phyloP scores from a whole-genome alignment of 2,888 invertebrate species.

The Hipparchia semele region DNA sequence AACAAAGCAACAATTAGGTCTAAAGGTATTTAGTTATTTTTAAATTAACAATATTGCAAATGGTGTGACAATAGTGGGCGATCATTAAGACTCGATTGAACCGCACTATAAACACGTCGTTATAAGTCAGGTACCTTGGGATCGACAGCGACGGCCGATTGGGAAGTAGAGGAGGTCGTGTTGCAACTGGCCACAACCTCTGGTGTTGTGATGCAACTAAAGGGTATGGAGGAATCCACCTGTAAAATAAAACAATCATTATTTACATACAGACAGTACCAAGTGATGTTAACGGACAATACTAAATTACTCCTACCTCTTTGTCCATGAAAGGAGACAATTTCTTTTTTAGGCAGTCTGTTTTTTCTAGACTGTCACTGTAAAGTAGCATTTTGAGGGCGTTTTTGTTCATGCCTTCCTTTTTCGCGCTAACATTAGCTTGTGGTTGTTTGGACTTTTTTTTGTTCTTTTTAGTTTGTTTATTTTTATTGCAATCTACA shows the following conservation, averaged over 20 bases:
- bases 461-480: conserved; percentile 40
- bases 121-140: conserved; percentile 59
- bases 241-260: conserved; percentile 51
- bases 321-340: conserved; percentile 48
- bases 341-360: conserved; percentile 35
- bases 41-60: conserved; percentile 6
- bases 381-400: conserved; percentile 65
- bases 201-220: conserved; percentile 79
- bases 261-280: neutral
- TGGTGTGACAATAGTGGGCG: conserved; percentile 1
- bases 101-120: neutral
- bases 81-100: neutral
- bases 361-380: conserved; percentile 53
- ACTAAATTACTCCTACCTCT: conserved; percentile 60
- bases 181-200: conserved; percentile 77
- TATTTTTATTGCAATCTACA: conserved; percentile 38
- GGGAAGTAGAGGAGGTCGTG: conserved; percentile 67
- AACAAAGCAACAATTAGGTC: too few relatives aligned
- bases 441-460: conserved; percentile 37
- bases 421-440: conserved; percentile 12
- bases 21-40: neutral
- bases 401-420: conserved; percentile 50
- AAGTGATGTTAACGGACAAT: neutral
- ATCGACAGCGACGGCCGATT: conserved; percentile 63
- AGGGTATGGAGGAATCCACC: conserved; percentile 78